Evolutionary conservation across 1,140 invertebrate species (phyloP), one percentile per base, ranked within the genome.

Genomic region (Drosophila lacteicornis): DNA sequence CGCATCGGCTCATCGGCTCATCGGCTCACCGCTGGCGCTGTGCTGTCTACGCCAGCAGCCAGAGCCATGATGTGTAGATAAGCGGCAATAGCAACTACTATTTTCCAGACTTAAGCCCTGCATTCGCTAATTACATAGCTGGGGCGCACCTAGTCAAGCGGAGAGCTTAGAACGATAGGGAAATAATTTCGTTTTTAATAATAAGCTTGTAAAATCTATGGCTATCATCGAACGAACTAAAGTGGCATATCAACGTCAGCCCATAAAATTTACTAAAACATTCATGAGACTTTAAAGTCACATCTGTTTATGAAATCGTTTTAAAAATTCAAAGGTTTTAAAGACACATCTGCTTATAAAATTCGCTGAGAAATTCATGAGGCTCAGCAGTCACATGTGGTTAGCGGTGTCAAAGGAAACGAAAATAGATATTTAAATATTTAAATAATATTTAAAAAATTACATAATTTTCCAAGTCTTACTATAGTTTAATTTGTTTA

Each of bases 11-110:
- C 33, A 15, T 27, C 27, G 17, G n/a, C 33, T 38, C 19, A 38
- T 15, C 33, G 53, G 27, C 19, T 33, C 46, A 36, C 40, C 68
- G 70, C 60, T 90, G 85, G 86, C 85, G 85, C 85, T 91, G 82
- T 22, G 47, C 46, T 91, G 85, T 90, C 85, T 90, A 71, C 81
- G 69, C 30, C 43, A 63, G 55, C 62, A 60, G 50, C 61, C 47
- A 25, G 25, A 42, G n/a, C 17, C 45, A 42, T 46, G 36, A 40
- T 56, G 47, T 47, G 50, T 36, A 60, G 56, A 68, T 63, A 61
- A 59, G 62, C 70, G 45, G 71, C 70, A 75, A 75, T 60, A 56
- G 63, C 51, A 75, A 53, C 47, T 58, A 51, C 69, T 67, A 65
- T 59, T 62, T 71, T 42, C 75, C 59, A 43, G 43, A 55, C 47